These are phyloP conservation scores for Perca fluviatilis DNA, from an alignment of 2,113 vertebrate genomes.

Conservation along the genomic window DNA sequence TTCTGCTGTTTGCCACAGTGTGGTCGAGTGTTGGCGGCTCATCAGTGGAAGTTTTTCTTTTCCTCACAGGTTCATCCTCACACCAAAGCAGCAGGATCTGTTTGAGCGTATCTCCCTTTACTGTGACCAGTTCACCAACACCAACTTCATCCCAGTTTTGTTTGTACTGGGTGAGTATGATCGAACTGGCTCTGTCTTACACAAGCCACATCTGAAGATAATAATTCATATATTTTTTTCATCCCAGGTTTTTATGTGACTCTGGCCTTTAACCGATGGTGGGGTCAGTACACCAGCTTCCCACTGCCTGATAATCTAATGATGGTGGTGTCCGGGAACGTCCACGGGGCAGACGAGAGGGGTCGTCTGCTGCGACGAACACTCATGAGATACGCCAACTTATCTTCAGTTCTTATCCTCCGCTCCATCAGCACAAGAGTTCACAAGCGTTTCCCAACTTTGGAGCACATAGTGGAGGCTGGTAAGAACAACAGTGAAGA, in stretches of 20 bases:
- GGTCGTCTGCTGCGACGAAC: conserved; percentile 89
- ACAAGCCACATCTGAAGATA: background rate
- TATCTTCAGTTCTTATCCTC: conserved; percentile 90
- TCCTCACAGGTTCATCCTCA: conserved; percentile 83
- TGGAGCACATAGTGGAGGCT: conserved; percentile 90
- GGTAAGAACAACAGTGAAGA: conserved; percentile 74
- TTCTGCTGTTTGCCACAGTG: background rate
- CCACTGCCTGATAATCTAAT: conserved; percentile 93
- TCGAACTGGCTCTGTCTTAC: background rate
- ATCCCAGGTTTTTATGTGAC: conserved; percentile 90
- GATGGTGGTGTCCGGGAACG: conserved; percentile 91
- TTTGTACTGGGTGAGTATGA: conserved; percentile 88
- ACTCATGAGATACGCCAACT: conserved; percentile 90
- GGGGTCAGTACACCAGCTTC: conserved; percentile 94
- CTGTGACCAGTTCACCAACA: conserved; percentile 89
- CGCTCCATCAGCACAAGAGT: conserved; percentile 91
- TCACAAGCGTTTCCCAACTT: conserved; percentile 88
- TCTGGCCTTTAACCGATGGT: conserved; percentile 91
- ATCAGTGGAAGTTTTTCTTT: background rate
- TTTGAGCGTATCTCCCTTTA: conserved; percentile 88
- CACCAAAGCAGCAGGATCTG: conserved; percentile 82
- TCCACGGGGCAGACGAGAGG: conserved; percentile 88
- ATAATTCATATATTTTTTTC: background rate
- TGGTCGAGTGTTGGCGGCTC: background rate
- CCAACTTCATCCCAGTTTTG: conserved; percentile 88